Base-by-base conservation (phyloP, 2,888 invertebrate species). In the Linnaemya tessellans region DNA sequence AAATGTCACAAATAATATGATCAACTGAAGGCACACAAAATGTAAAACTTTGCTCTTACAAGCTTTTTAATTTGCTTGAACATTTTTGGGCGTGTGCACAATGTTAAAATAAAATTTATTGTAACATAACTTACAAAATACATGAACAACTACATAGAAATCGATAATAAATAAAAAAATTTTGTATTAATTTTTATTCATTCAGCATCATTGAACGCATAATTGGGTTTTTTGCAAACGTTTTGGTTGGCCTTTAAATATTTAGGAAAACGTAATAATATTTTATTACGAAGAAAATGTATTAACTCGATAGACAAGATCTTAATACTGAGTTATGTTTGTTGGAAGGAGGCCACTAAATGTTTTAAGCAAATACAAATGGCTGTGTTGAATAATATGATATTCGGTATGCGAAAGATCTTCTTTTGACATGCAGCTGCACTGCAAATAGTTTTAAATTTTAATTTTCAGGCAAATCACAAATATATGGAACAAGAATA, bases 131-230 rank as follows among this genome's bases (percentile, higher is more conserved):
- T 80, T 68, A 20, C 18, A 41, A 51, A 9, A 62, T 77, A 46
- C 41, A 43, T 43, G 38, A 18, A 25, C 22, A 13, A n/a, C 13
- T 38, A 25, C 13, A 13, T 20, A 58, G 11, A 43, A 18, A 77
- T 43, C 15, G 20, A 75, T 41, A 25, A 30, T 25, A 20, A 56
- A 65, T 54, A 41, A 41, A 46, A n/a, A n/a, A 18, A 22, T 25
- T n/a, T n/a, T 35, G 7, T 18, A 51, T 68, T 8, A 49, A 15
- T 35, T 41, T 41, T 9, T 41, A 68, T 22, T 65, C 18, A 60
- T 75, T 62, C 20, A 51, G 9, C 80, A 54, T 81, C 74, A 68
- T 43, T 75, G 74, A 74, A 73, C 41, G 51, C 80, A 74, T 22
- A 58, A 35, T 13, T 75, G 51, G 49, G 46, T 58, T 60, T 41